Percentiles rank a stretch among this genome's conserved stretches.
These are phyloP conservation scores for Abscondita cerata DNA, from an alignment of 2,888 invertebrate species.

Conservation along the genomic window DNA sequence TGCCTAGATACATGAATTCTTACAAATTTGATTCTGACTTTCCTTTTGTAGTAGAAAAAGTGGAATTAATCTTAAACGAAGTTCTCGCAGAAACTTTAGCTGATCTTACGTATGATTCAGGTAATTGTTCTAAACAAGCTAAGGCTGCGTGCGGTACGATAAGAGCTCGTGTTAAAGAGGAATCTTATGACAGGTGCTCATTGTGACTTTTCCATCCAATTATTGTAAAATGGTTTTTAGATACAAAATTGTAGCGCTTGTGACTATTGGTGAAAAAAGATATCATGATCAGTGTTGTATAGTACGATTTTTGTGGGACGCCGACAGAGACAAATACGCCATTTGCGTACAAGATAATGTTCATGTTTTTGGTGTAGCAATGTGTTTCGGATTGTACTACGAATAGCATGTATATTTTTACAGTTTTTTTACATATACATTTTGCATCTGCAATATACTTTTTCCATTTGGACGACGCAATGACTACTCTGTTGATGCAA, in stretches of 20 bases:
- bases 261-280: constrained; percentile 71
- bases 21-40: constrained; percentile 70
- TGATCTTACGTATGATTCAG: constrained; percentile 66
- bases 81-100: constrained; percentile 67
- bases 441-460: background rate
- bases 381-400: constrained; percentile 73
- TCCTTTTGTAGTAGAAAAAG: constrained; percentile 67
- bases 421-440: background rate
- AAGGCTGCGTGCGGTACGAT: constrained; percentile 66
- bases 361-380: constrained; percentile 68
- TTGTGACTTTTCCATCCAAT: too few relatives aligned
- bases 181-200: constrained; percentile 71
- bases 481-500: too few relatives aligned
- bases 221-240: constrained; percentile 58
- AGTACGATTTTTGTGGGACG: constrained; percentile 74
- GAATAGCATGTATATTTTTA: constrained; percentile 59
- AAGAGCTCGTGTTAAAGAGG: constrained; percentile 66
- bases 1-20: constrained; percentile 65
- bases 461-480: too few relatives aligned
- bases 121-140: constrained; percentile 64
- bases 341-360: constrained; percentile 68
- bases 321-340: constrained; percentile 68
- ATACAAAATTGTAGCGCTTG: constrained; percentile 69
- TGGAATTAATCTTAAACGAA: constrained; percentile 66
- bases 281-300: constrained; percentile 69